Evolutionary conservation across 2,888 invertebrate genomes (phyloP).

Genomic region (Drosophila koepferae): DNA sequence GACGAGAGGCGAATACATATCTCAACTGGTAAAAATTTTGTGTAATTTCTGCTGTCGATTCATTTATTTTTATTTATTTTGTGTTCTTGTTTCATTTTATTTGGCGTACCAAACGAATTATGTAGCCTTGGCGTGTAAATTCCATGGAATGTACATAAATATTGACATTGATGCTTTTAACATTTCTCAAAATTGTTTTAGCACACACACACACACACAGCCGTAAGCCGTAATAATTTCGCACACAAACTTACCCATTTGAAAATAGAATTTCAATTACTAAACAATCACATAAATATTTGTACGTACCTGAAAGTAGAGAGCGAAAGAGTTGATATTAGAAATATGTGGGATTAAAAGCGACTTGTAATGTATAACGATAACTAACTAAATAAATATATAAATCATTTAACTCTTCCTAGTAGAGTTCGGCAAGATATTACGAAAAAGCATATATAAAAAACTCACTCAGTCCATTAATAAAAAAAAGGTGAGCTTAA

Average conservation of each 20-base stretch:
- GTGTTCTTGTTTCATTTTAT: slow-evolving; percentile 2
- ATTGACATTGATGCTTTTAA: slow-evolving; percentile 58
- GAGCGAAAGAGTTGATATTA: slow-evolving; percentile 12
- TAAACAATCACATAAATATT: background rate
- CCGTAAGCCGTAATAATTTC: slow-evolving; percentile 20
- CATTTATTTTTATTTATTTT: background rate
- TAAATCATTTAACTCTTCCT: too few relatives aligned
- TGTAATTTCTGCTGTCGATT: slow-evolving; percentile 30
- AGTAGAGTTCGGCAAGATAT: too few relatives aligned
- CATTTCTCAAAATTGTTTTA: slow-evolving; percentile 45
- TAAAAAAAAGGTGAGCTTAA: background rate
- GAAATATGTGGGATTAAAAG: background rate
- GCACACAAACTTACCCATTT: slow-evolving; percentile 39
- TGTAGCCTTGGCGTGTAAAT: slow-evolving; percentile 66
- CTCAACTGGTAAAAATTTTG: slow-evolving; percentile 56
- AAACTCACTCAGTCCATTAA: background rate
- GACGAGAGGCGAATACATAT: slow-evolving; percentile 52
- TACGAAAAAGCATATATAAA: too few relatives aligned
- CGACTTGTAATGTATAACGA: too few relatives aligned
- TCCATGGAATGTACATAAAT: slow-evolving; percentile 52
- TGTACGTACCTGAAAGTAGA: slow-evolving; percentile 58
- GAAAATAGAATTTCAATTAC: background rate
- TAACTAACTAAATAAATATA: too few relatives aligned
- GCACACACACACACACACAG: slow-evolving; percentile 2
- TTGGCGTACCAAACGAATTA: slow-evolving; percentile 16